Percentiles rank a stretch among this genome's conserved stretches.
Evolutionary conservation across 2,113 vertebrate species (phyloP).

Genomic region (Anolis sagrei): DNA sequence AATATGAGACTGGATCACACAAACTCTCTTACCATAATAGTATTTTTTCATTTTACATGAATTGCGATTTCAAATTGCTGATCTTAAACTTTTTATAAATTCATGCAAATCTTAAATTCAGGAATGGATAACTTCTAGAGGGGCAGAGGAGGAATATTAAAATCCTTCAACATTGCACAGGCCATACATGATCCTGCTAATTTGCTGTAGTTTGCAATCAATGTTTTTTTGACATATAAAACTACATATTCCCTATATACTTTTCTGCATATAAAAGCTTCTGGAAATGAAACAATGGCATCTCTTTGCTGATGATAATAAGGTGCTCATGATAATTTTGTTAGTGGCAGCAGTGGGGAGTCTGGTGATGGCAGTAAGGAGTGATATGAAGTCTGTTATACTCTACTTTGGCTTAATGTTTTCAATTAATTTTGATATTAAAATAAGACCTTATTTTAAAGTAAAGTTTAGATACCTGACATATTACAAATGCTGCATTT

Average conservation of each 20-base stretch:
- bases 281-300: no score
- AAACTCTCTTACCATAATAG: not conserved
- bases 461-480: rapidly evolving
- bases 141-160: no score
- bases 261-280: no score
- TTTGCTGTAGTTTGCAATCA: not conserved
- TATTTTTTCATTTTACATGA: not conserved
- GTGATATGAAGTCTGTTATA: not conserved
- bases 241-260: no score
- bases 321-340: no score
- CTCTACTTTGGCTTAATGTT: not conserved
- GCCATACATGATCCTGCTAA: not conserved
- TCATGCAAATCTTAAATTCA: not conserved
- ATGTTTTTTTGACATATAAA: no score
- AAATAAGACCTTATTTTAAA: not conserved
- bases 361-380: not conserved
- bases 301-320: no score
- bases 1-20: not conserved
- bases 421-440: not conserved
- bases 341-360: not conserved
- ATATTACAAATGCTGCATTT: rapidly evolving
- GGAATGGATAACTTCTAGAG: not conserved
- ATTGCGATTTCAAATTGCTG: not conserved
- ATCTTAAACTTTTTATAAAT: not conserved
- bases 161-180: no score